Base-by-base conservation (phyloP, 2,888 invertebrate genomes). In the Leptinotarsa haldemani region DNA sequence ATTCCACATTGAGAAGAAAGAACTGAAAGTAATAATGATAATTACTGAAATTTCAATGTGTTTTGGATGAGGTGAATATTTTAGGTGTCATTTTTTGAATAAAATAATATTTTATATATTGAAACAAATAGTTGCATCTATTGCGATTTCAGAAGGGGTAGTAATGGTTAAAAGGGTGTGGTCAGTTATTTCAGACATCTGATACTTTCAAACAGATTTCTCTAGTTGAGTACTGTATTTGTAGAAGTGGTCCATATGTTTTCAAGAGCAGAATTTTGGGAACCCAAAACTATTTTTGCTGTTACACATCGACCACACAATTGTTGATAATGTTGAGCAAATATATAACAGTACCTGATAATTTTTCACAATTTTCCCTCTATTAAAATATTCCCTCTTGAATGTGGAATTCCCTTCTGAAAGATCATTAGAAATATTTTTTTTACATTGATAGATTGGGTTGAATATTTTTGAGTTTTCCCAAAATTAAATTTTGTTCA, bases 1-100 rank as follows among this genome's bases (percentile, higher is more conserved):
- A 78, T 78, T 77, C 61, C 50, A 20, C 25, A 50, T 52, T 66
- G n/a, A 50, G 50, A 13, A n/a, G 1, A 25, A n/a, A 48, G 22
- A 52, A 25, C 12, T 25, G 66, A 15, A 4, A 9, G 65, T 46
- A 50, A 52, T 50, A n/a, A 50, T 52, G 25, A 22, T 7, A 66
- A 52, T 12, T 48, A 48, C 50, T 48, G 7, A 66, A 66, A 18
- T 66, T 66, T 7, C 13, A 56, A 56, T 13, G 20, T 56, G 4
- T 56, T 56, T 56, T 22, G 25, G 4, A 20, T 4, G 56, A 25
- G 66, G 50, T 48, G 48, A n/a, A 40, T 16, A 52, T 50, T 66
- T 66, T 25, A 50, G 47, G 15, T 3, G 9, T 65, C 20, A 46
- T 65, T 46, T 46, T 65, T 40, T 40, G 0, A 30, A 40, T 40